Evolutionary conservation across 2,888 invertebrate genomes (phyloP), one percentile per base, ranked within the genome.

Genomic region (Cephus nigrinus): DNA sequence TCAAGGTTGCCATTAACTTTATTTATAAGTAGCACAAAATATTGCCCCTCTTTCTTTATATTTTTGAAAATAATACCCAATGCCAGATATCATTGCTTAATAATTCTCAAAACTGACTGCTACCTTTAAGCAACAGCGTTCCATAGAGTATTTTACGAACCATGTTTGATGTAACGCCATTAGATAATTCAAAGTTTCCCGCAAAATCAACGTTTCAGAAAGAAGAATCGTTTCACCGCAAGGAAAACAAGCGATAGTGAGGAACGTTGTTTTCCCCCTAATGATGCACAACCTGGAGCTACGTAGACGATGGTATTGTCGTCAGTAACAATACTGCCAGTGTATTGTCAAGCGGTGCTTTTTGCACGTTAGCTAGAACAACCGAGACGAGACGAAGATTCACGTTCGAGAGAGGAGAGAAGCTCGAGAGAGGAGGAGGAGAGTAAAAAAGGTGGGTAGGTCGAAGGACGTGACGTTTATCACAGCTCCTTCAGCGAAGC

Each of bases 251-350:
- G 31, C 15, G 71, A 55, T 71, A 71, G 32, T 30, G 30, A 32
- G 69, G 15, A 69, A 69, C 30, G 30, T 32, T 69, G 69, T 15
- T 32, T 32, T 30, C 15, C 69, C 69, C 4, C 33, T 71, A 71
- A 71, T 71, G 71, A 71, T 33, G 32, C 71, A 71, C 31, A 33
- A 71, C 12, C 12, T 71, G 71, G 12, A 71, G 71, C 12, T 31
- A 71, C 71, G 32, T 71, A 71, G 31, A 71, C 31, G 30, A 71
- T 32, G 71, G 71, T 33, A 71, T 71, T 33, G 71, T 71, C 55
- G 15, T 55, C 23, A 5, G 55, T 71, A 71, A 33, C 71, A 71
- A 71, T 33, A 71, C 32, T 15, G 71, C 12, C 71, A 71, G 23
- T 55, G 55, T 55, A 71, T 71, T 33, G 32, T 71, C 33, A 33